phyloP scores from a whole-genome alignment of 2,797 vertebrate species.

The Poliocrania exsul region DNA sequence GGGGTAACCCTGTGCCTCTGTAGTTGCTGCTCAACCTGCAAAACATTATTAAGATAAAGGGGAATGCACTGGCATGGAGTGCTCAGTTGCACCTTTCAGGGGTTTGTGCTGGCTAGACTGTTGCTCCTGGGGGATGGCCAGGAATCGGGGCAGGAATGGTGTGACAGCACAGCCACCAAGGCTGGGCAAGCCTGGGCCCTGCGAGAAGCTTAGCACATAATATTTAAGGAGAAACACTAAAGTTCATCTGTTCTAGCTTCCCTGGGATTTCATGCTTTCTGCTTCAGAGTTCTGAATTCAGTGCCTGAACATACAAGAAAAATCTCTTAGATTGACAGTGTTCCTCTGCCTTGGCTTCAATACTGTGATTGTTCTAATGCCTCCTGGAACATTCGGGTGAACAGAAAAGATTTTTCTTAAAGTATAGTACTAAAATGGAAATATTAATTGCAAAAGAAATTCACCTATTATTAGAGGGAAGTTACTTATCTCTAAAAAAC shows the following conservation, averaged over 20 bases:
- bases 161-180: background rate
- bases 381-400: background rate
- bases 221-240: background rate
- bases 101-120: background rate
- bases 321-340: background rate
- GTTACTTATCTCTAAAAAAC: background rate
- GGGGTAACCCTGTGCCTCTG: background rate
- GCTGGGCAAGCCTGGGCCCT: background rate
- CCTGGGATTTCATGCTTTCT: background rate
- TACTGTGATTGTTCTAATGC: background rate
- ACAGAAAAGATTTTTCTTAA: background rate
- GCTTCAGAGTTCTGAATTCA: background rate
- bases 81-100: rapidly evolving
- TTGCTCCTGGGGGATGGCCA: background rate
- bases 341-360: background rate
- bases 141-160: rapidly evolving
- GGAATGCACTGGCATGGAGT: rapidly evolving
- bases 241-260: background rate
- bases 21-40: rapidly evolving
- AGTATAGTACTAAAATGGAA: background rate
- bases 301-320: background rate
- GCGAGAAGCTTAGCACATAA: background rate
- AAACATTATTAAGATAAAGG: background rate
- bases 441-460: background rate
- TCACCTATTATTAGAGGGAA: background rate